phyloP scores from a whole-genome alignment of 2,113 vertebrate genomes.

The Alethe diademata region DNA sequence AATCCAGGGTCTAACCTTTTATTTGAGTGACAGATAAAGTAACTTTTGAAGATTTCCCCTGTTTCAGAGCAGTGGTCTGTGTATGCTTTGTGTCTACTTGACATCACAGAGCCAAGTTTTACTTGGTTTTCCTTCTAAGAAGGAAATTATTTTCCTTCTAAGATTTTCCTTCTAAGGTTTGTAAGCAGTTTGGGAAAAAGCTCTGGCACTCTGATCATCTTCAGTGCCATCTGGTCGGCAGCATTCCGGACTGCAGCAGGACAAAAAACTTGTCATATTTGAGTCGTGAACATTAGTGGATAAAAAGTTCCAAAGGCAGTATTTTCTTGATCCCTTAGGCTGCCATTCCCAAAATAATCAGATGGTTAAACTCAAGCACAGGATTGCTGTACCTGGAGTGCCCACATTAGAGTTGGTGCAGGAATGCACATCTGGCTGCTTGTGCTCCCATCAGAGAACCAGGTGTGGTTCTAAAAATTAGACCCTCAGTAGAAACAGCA shows the following conservation, averaged over 20 bases:
- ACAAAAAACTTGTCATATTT: neutral
- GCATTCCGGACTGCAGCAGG: rapidly evolving
- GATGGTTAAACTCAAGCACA: neutral
- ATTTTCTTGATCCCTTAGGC: neutral
- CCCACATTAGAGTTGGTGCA: rapidly evolving
- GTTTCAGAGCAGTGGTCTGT: neutral
- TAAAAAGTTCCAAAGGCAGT: neutral
- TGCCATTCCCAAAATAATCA: neutral
- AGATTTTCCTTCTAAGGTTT: neutral
- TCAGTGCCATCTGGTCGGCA: constrained; percentile 53
- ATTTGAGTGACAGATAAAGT: neutral
- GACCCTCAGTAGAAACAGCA: neutral
- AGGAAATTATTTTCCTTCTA: too few species aligned
- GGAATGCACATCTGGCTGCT: neutral
- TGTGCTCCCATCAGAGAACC: neutral
- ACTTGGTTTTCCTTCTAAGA: neutral
- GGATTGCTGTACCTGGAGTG: neutral
- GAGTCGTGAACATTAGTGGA: neutral
- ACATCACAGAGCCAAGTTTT: neutral
- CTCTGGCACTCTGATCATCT: neutral
- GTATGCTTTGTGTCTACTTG: neutral
- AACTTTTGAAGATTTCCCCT: neutral
- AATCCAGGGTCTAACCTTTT: neutral
- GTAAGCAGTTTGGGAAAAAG: neutral
- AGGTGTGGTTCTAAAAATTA: neutral